These are phyloP conservation scores for Hirundichthys speculiger DNA, from an alignment of 2,113 vertebrate species.

Conservation along the genomic window DNA sequence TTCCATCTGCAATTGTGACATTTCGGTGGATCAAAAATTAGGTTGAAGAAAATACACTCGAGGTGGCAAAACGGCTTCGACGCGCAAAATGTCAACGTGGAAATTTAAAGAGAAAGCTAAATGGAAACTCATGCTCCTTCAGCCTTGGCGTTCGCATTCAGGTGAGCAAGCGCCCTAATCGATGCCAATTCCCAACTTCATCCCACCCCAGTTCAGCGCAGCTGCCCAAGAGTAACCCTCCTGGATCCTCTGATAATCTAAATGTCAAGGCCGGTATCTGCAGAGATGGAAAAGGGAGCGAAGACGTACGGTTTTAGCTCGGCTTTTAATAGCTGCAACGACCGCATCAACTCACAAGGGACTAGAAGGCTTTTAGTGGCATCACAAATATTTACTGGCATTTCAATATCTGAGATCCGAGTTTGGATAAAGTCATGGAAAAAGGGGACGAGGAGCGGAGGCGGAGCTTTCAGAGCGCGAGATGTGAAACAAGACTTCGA, in stretches of 20 bases:
- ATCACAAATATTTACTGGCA: constrained; percentile 1
- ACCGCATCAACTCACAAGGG: neutral
- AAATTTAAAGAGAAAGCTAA: constrained; percentile 19
- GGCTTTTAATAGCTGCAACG: neutral
- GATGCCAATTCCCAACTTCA: constrained; percentile 18
- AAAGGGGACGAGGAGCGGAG: neutral
- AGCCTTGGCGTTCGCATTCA: constrained; percentile 10
- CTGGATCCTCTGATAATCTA: constrained; percentile 28
- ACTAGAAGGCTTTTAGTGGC: neutral
- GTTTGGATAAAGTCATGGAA: neutral
- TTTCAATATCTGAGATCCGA: neutral
- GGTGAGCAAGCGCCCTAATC: constrained; percentile 12
- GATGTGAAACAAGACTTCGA: neutral
- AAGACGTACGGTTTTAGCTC: constrained; percentile 13
- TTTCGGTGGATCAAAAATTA: neutral
- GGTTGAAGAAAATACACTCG: neutral
- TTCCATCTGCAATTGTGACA: neutral
- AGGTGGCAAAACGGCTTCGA: neutral
- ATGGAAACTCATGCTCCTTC: constrained; percentile 2
- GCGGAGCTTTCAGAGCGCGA: neutral
- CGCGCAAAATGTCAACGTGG: constrained; percentile 13
- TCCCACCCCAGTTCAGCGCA: constrained; percentile 8
- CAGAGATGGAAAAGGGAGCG: constrained; percentile 2
- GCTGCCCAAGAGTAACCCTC: constrained; percentile 2
- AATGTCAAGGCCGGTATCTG: constrained; percentile 30